These are phyloP conservation scores for Lampropteryx suffumata DNA, from an alignment of 2,888 invertebrate genomes.

Conservation along the genomic window DNA sequence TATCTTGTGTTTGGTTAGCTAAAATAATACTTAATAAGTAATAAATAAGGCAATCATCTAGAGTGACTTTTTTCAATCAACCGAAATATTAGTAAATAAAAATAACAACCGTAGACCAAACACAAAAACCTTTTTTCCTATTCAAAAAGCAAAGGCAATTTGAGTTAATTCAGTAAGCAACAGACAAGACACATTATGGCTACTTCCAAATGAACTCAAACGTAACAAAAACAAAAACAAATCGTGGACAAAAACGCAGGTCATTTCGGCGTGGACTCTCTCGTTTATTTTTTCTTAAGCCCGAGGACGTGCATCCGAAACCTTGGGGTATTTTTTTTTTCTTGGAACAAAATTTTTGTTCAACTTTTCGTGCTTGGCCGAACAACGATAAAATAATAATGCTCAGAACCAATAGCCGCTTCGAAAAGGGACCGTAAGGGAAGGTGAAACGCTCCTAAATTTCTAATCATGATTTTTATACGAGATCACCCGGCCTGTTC, in stretches of 20 bases:
- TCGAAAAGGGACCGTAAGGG: slow-evolving; percentile 68
- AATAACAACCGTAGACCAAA: slow-evolving; percentile 54
- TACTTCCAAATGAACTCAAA: slow-evolving; percentile 82
- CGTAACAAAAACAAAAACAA: slow-evolving; percentile 81
- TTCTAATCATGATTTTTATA: slow-evolving; percentile 75
- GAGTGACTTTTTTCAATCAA: no score
- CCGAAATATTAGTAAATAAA: no score
- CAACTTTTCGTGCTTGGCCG: slow-evolving; percentile 68
- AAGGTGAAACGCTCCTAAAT: slow-evolving; percentile 67
- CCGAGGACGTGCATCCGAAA: slow-evolving; percentile 80
- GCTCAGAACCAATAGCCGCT: slow-evolving; percentile 54
- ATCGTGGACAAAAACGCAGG: slow-evolving; percentile 81
- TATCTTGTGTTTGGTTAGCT: no score
- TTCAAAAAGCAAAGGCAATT: slow-evolving; percentile 72
- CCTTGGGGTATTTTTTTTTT: slow-evolving; percentile 71
- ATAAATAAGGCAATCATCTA: no score
- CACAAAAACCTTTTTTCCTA: slow-evolving; percentile 57
- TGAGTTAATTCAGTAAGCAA: slow-evolving; percentile 81
- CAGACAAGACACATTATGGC: slow-evolving; percentile 70
- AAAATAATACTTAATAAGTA: no score
- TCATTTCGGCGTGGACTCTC: slow-evolving; percentile 78
- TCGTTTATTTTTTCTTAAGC: slow-evolving; percentile 78
- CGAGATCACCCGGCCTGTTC: slow-evolving; percentile 60
- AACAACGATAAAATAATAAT: slow-evolving; percentile 79
- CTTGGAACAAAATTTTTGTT: slow-evolving; percentile 66